Conservation (phyloP, 1,140 invertebrate species). For the Maniola jurtina region DNA sequence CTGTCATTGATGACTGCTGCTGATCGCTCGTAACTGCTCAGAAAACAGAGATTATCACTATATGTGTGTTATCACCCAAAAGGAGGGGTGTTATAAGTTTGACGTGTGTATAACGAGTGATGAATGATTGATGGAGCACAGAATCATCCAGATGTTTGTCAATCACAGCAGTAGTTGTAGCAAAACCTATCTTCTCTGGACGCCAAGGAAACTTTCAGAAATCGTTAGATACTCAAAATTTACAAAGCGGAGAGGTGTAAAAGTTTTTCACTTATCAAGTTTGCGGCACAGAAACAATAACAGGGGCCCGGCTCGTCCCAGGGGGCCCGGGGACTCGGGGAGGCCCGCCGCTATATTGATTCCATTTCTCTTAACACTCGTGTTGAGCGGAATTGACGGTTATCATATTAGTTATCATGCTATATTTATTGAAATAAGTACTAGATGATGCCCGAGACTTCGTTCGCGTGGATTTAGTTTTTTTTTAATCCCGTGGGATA, state of each 20-base stretch:
- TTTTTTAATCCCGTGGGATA: too few relatives aligned
- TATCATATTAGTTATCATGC: neutral
- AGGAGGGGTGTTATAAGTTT: too few relatives aligned
- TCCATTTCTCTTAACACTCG: conserved; percentile 42
- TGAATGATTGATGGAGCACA: too few relatives aligned
- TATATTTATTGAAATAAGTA: neutral
- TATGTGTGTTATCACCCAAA: too few relatives aligned
- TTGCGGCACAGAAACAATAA: conserved; percentile 61
- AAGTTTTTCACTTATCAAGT: conserved; percentile 53
- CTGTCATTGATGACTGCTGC: too few relatives aligned
- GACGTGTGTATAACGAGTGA: too few relatives aligned
- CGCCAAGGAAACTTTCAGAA: neutral
- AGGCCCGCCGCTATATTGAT: conserved; percentile 41
- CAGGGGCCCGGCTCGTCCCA: conserved; percentile 33
- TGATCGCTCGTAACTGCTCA: too few relatives aligned
- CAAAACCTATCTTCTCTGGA: neutral
- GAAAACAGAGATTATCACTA: too few relatives aligned
- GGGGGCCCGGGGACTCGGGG: neutral
- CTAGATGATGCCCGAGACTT: too few relatives aligned
- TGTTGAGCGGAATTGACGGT: neutral
- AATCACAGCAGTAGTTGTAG: too few relatives aligned
- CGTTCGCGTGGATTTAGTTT: too few relatives aligned
- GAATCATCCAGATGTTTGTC: too few relatives aligned
- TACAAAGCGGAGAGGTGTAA: conserved; percentile 6
- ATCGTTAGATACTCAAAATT: neutral